phyloP scores from a whole-genome alignment of 1,140 invertebrate species.

The Drosophila suzukii region DNA sequence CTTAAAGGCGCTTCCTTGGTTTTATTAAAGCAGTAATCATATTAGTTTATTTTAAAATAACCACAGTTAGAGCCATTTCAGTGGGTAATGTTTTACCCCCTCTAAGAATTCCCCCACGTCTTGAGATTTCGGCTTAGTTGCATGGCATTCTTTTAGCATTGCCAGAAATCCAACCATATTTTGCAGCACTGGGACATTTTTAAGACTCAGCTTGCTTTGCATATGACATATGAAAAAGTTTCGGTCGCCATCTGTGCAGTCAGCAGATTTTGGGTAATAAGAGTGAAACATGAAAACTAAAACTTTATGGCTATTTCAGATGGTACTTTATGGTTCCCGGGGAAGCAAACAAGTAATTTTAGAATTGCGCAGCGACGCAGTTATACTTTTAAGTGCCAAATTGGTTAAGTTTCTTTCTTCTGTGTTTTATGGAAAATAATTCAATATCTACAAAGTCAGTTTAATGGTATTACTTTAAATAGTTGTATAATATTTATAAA shows the following conservation, averaged over 20 bases:
- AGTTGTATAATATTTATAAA: too few relatives aligned
- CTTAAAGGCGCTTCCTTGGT: too few relatives aligned
- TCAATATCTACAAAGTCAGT: too few relatives aligned
- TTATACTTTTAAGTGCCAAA: background rate
- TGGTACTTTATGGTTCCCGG: constrained; percentile 39
- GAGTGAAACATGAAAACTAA: constrained; percentile 18
- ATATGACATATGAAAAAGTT: constrained; percentile 49
- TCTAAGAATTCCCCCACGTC: background rate
- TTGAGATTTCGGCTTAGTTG: constrained; percentile 19
- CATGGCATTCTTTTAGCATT: background rate
- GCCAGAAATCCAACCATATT: constrained; percentile 21
- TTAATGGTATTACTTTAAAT: too few relatives aligned
- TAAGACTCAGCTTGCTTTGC: constrained; percentile 25
- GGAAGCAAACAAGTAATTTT: constrained; percentile 9
- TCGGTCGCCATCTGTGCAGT: constrained; percentile 28
- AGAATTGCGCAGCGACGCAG: background rate
- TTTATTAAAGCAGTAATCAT: too few relatives aligned
- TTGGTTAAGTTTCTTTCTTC: background rate
- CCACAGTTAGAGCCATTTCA: background rate
- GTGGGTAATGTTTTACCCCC: background rate
- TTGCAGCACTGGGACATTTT: constrained; percentile 16
- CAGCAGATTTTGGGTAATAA: constrained; percentile 29
- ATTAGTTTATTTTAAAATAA: too few relatives aligned
- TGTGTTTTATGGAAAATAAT: too few relatives aligned
- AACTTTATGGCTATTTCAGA: constrained; percentile 37